Evolutionary conservation across 2,113 vertebrate genomes (phyloP).

Genomic region (Alosa alosa): DNA sequence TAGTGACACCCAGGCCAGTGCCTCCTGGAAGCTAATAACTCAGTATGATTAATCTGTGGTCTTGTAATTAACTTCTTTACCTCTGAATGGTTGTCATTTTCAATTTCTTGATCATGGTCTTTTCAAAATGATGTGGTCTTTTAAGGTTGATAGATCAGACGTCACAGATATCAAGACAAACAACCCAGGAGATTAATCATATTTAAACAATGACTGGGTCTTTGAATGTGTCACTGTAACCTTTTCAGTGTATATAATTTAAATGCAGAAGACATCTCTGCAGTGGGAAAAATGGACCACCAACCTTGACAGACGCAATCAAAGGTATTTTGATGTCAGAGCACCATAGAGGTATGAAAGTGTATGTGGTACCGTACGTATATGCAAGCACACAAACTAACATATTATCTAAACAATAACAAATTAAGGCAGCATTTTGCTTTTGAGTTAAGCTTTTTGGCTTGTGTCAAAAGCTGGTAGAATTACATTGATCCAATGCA

Average conservation of each 20-base stretch:
- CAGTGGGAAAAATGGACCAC: background rate
- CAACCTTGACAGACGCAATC: constrained; percentile 5
- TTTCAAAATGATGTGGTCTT: constrained; percentile 58
- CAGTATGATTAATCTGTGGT: constrained; percentile 66
- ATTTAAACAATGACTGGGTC: constrained; percentile 43
- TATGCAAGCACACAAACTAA: too few species aligned
- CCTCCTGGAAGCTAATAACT: constrained; percentile 42
- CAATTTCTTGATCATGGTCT: constrained; percentile 68
- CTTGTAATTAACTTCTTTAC: constrained; percentile 59
- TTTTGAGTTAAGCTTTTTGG: too few species aligned
- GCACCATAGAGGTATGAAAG: background rate
- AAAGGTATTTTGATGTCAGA: background rate
- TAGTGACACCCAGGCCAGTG: constrained; percentile 36
- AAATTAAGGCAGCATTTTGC: too few species aligned
- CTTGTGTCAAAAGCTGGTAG: too few species aligned
- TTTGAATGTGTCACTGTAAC: constrained; percentile 14
- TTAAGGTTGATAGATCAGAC: constrained; percentile 57
- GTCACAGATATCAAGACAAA: constrained; percentile 54
- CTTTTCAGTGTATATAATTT: background rate
- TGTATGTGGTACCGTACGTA: background rate
- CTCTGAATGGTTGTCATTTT: constrained; percentile 68
- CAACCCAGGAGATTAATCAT: constrained; percentile 41
- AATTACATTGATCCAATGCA: too few species aligned
- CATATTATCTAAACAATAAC: too few species aligned
- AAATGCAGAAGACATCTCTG: background rate